Evolutionary conservation across 92 coral and sea anemone species (phyloP).

Genomic region (Montipora capitata): DNA sequence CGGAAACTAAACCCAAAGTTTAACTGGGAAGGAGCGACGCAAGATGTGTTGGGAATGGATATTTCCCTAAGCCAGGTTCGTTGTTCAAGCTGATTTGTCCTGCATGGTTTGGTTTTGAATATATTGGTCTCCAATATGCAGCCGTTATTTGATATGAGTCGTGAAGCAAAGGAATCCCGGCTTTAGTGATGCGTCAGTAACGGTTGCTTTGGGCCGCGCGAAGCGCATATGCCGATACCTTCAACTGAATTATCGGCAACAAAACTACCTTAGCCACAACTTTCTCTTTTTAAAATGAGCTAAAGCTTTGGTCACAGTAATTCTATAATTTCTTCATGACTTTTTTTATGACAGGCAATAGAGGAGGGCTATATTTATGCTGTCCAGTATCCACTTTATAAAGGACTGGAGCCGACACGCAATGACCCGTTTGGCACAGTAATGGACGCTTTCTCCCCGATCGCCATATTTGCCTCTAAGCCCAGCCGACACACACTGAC

Average conservation of each 20-base stretch:
- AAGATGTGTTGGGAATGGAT: slow-evolving; percentile 76
- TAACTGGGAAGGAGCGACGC: slow-evolving; percentile 82
- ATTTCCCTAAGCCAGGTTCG: slow-evolving; percentile 55
- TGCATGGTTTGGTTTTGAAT: background rate
- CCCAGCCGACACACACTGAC: slow-evolving; percentile 63
- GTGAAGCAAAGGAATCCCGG: too few species aligned
- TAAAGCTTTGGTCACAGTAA: too few species aligned
- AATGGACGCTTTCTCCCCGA: slow-evolving; percentile 82
- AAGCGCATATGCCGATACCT: too few species aligned
- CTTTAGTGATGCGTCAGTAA: too few species aligned
- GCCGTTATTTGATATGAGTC: too few species aligned
- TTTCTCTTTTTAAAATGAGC: background rate
- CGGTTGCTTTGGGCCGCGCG: too few species aligned
- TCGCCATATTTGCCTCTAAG: slow-evolving; percentile 87
- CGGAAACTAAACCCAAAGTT: slow-evolving; percentile 56
- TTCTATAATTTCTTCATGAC: background rate
- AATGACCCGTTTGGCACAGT: slow-evolving; percentile 39
- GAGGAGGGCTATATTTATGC: slow-evolving; percentile 71
- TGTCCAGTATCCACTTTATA: slow-evolving; percentile 78
- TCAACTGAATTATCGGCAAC: too few species aligned
- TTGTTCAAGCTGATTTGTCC: background rate
- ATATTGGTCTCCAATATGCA: too few species aligned
- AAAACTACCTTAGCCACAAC: too few species aligned
- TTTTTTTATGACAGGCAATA: slow-evolving; percentile 72
- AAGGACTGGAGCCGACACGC: slow-evolving; percentile 54